These are phyloP conservation scores for Hafferia zeledoni DNA, from an alignment of 2,797 vertebrate genomes.

Conservation along the genomic window DNA sequence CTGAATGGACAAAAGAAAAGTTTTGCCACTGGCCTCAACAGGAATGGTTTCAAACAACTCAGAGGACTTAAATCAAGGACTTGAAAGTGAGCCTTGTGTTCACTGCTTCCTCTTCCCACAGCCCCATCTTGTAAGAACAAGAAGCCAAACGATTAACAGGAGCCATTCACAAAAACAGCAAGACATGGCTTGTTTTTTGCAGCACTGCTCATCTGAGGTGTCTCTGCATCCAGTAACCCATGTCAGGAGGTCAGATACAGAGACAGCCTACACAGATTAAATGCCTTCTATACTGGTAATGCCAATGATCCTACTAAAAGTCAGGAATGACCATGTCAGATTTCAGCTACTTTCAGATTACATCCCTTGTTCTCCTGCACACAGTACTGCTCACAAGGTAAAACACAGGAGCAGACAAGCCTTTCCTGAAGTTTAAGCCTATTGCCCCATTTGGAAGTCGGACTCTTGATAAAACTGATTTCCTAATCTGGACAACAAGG, in stretches of 20 bases:
- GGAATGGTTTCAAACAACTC: background rate
- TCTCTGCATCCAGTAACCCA: background rate
- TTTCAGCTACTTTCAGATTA: background rate
- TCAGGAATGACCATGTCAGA: accelerated
- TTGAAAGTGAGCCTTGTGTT: background rate
- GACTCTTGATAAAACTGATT: background rate
- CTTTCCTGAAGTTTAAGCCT: background rate
- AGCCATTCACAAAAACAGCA: background rate
- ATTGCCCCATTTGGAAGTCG: background rate
- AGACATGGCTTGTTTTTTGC: background rate
- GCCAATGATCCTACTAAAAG: background rate
- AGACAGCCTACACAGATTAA: background rate
- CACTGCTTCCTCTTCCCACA: background rate
- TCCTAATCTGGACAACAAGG: conserved; percentile 8
- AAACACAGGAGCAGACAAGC: background rate
- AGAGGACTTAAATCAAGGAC: background rate
- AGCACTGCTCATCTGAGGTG: background rate
- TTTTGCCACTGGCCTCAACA: background rate
- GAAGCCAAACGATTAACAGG: background rate
- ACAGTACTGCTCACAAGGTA: background rate
- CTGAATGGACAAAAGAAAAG: background rate
- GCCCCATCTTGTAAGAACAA: background rate
- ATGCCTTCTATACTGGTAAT: background rate
- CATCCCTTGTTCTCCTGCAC: background rate
- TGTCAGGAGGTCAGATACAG: background rate